Percentiles rank a stretch among this genome's conserved stretches.
Conservation (phyloP, 2,888 invertebrate species). For the Drosophila cognata region DNA sequence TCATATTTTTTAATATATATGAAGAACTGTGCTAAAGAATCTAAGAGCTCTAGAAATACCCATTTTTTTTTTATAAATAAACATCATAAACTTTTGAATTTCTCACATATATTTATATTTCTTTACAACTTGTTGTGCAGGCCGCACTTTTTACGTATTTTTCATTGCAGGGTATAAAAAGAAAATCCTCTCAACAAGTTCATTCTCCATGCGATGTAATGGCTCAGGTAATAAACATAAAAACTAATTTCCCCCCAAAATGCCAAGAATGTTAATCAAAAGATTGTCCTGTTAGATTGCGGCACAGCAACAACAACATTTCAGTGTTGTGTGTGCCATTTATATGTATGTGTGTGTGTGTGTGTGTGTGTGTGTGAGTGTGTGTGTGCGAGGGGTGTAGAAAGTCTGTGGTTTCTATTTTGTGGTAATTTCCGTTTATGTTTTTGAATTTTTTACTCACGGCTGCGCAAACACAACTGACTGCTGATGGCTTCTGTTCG, state of each 20-base stretch:
- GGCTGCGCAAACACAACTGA: constrained; percentile 78
- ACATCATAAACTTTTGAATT: background rate
- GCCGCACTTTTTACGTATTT: background rate
- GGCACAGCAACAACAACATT: constrained; percentile 57
- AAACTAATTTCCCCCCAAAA: constrained; percentile 78
- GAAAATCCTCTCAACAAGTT: constrained; percentile 66
- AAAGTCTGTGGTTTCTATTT: constrained; percentile 77
- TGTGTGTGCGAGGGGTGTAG: constrained; percentile 31
- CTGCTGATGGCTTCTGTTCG: constrained; percentile 53
- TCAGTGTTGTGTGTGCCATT: constrained; percentile 15
- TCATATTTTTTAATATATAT: background rate
- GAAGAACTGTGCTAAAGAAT: background rate
- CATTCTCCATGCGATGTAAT: constrained; percentile 68
- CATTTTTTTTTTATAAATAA: background rate
- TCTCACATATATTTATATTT: background rate
- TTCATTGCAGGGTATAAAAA: constrained; percentile 40
- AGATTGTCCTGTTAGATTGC: constrained; percentile 80
- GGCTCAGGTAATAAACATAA: constrained; percentile 81
- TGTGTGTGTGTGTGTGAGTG: constrained; percentile 22
- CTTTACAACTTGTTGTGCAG: background rate
- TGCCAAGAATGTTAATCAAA: constrained; percentile 80
- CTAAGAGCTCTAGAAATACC: background rate
- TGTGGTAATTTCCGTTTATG: constrained; percentile 81
- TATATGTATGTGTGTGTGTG: constrained; percentile 18
- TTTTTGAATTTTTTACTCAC: constrained; percentile 81